These are phyloP conservation scores for Drosophila monieri DNA, from an alignment of 2,888 invertebrate genomes.

Conservation along the genomic window DNA sequence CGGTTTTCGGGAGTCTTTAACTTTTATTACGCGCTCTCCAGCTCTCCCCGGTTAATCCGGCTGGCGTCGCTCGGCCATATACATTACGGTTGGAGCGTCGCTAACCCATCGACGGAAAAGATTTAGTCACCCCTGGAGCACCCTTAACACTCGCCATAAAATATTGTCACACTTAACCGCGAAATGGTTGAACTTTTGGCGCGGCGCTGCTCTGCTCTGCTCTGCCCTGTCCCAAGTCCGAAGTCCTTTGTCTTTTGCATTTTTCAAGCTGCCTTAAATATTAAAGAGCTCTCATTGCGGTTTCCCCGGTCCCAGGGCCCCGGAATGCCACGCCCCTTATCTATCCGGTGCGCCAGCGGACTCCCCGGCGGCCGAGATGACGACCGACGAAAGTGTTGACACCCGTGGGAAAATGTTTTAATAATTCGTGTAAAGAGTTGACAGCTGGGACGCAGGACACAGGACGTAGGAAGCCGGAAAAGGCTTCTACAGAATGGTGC, in stretches of 20 bases:
- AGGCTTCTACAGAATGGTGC: conserved; percentile 29
- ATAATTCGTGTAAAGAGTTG: conserved; percentile 77
- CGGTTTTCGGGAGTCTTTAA: conserved; percentile 68
- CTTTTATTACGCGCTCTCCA: conserved; percentile 66
- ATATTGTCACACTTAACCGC: conserved; percentile 54
- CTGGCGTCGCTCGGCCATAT: conserved; percentile 60
- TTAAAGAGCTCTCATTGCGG: conserved; percentile 70
- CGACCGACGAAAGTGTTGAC: conserved; percentile 68
- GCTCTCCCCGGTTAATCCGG: conserved; percentile 58
- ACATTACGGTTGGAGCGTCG: conserved; percentile 8
- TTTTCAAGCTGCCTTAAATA: conserved; percentile 73
- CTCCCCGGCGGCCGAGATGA: conserved; percentile 38
- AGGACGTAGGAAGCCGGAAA: conserved; percentile 9
- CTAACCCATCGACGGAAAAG: conserved; percentile 38
- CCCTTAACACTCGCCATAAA: conserved; percentile 35
- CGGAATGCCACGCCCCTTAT: conserved; percentile 6
- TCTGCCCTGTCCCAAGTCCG: not conserved
- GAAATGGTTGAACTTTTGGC: conserved; percentile 42
- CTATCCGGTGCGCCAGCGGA: conserved; percentile 14
- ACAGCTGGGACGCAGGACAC: conserved; percentile 48
- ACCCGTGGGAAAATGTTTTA: conserved; percentile 78
- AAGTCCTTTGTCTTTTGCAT: conserved; percentile 64
- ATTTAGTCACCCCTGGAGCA: conserved; percentile 37
- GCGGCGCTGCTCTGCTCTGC: conserved; percentile 32
- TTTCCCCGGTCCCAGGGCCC: conserved; percentile 6